A percentile compares a stretch with the other conserved stretches of the same genome.
Conservation (phyloP, 2,797 vertebrate species). For the Eremophila alpestris region DNA sequence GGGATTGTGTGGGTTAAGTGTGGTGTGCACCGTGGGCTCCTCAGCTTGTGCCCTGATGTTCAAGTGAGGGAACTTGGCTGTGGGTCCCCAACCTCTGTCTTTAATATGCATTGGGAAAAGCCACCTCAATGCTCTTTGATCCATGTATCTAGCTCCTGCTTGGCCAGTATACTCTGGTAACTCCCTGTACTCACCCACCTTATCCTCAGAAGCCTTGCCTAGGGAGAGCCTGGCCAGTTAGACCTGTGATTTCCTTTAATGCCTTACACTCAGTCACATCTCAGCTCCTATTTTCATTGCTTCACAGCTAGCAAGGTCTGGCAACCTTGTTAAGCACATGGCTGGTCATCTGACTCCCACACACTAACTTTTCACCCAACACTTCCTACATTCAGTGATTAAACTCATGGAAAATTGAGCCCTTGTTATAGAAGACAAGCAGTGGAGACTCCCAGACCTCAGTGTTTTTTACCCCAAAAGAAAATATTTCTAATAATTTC, state of each 20-base stretch:
- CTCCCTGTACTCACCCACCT: not conserved
- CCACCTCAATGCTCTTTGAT: not conserved
- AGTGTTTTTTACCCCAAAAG: not conserved
- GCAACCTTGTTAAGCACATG: fast-evolving
- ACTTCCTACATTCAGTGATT: not conserved
- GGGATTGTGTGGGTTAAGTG: not conserved
- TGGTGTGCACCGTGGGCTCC: not conserved
- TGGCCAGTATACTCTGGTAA: fast-evolving
- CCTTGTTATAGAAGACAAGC: not conserved
- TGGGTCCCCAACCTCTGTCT: not conserved
- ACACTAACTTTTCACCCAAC: not conserved
- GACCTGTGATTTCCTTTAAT: not conserved
- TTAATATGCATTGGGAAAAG: not conserved
- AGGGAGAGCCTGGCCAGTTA: not conserved
- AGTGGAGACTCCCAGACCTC: not conserved
- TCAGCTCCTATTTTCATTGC: not conserved
- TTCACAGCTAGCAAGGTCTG: not conserved
- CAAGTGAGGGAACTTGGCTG: not conserved
- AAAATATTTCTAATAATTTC: not conserved
- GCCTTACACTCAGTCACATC: not conserved
- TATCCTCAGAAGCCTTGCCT: not conserved
- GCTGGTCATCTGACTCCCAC: not conserved
- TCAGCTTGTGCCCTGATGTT: not conserved
- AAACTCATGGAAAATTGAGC: not conserved
- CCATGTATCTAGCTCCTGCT: not conserved